Evolutionary conservation across 1,140 invertebrate genomes (phyloP).

Genomic region (Luehdorfia chinensis): DNA sequence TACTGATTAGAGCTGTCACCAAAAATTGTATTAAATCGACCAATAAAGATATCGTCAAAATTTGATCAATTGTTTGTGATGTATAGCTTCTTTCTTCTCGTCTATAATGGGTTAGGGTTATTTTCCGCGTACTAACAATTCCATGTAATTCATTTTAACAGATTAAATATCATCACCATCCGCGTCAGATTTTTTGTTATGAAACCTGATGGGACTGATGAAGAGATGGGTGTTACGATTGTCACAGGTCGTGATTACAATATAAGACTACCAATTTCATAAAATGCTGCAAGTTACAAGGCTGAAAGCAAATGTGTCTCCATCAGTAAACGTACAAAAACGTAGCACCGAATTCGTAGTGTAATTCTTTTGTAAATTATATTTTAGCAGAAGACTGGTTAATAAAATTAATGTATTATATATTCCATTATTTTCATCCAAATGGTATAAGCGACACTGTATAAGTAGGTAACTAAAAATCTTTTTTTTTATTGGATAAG

Average conservation of each 20-base stretch:
- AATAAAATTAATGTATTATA: too few species aligned
- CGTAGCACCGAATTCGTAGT: too few species aligned
- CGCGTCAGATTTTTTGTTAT: conserved; percentile 51
- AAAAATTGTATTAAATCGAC: conserved; percentile 34
- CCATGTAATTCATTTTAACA: conserved; percentile 52
- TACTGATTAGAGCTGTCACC: conserved; percentile 31
- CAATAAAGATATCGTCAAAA: conserved; percentile 33
- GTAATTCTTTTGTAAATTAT: too few species aligned
- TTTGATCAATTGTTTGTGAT: conserved; percentile 31
- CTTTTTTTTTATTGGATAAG: too few species aligned
- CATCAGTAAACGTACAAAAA: too few species aligned
- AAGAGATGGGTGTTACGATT: conserved; percentile 1
- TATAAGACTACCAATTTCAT: too few species aligned
- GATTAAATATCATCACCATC: conserved; percentile 55
- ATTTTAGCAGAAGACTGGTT: too few species aligned
- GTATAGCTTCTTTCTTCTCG: conserved; percentile 36
- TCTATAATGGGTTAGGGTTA: conserved; percentile 38
- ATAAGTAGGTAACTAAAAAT: too few species aligned
- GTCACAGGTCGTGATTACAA: neutral
- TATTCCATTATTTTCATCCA: too few species aligned
- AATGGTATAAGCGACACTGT: too few species aligned
- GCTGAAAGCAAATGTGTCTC: too few species aligned
- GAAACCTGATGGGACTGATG: conserved; percentile 18
- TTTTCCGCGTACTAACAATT: conserved; percentile 40
- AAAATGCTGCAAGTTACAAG: too few species aligned